phyloP scores from a whole-genome alignment of 2,888 invertebrate species.

The Chouioia cunea region DNA sequence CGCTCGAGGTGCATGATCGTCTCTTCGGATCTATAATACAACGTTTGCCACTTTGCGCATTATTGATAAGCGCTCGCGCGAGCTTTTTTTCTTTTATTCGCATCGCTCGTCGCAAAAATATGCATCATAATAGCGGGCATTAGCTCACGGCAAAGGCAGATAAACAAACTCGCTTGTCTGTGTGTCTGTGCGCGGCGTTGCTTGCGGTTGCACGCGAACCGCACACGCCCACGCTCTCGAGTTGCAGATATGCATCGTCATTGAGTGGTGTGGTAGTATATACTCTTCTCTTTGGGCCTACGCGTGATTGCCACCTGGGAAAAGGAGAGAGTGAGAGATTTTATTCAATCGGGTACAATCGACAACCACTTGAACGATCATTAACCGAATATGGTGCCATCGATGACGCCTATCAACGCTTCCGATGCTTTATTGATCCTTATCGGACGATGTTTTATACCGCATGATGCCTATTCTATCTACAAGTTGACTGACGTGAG shows the following conservation, averaged over 20 bases:
- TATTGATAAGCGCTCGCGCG: slow-evolving; percentile 19
- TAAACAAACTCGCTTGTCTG: slow-evolving; percentile 9
- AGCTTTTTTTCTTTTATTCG: no score
- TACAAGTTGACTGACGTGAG: no score
- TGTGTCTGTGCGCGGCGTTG: no score
- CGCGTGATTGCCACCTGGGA: no score
- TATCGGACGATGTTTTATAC: slow-evolving; percentile 8
- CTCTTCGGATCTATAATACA: neutral
- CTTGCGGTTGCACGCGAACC: slow-evolving; percentile 38
- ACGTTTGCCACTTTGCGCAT: slow-evolving; percentile 20
- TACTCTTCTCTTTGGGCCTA: no score
- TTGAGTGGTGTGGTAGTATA: slow-evolving; percentile 25
- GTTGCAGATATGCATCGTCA: slow-evolving; percentile 35
- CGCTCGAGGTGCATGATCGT: no score
- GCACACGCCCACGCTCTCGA: slow-evolving; percentile 15
- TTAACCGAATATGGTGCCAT: slow-evolving; percentile 20
- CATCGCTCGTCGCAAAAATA: no score
- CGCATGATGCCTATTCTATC: neutral
- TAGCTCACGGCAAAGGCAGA: neutral
- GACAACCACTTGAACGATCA: slow-evolving; percentile 17
- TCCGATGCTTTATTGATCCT: slow-evolving; percentile 5
- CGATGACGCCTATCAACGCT: neutral
- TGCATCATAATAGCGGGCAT: no score
- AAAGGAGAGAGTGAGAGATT: no score
- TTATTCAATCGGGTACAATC: no score